Base-by-base conservation (phyloP, 2,113 vertebrate species). In the Pelobates fuscus region DNA sequence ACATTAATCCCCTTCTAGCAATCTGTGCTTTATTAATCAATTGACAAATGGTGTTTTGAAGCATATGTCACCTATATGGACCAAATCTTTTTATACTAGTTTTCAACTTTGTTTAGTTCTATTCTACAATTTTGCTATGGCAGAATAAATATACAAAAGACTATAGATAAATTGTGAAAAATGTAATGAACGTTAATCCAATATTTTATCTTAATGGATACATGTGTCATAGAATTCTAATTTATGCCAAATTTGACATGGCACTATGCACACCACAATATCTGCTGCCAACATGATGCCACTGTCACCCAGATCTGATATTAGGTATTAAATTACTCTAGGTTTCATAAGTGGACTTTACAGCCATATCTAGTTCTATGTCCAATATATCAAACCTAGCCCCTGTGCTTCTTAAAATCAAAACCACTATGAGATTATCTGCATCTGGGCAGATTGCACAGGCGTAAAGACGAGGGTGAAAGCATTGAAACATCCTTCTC, bases 1-100 rank as follows among this genome's bases (percentile, higher is more conserved):
- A 24, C 15, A 27, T 44, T 46, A 67, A 75, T 59, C 54, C 64
- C 26, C 63, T 63, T 57, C 49, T 29, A 23, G 54, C 54, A 67
- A 59, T 23, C 26, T 59, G 25, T 30, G 26, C 37, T 67, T 68
- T 68, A 68, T 68, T 67, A 77, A 77, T 77, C 64, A 77, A 52
- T 67, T 61, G 64, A 37, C 18, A 44, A 52, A 68, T 61, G 44
- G 21, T n/a, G 73, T 12, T 60, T 60, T 77, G 46, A 67, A 59
- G 58, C 37, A 27, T 69, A 58, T 57, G 52, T 69, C 52, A 69
- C 67, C 52, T 17, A 41, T 69, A 41, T 20, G 24, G 52, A 60
- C 17, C 21, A 8, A 69, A 57, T 55, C 21, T 12, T 41, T 21
- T 8, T 14, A 8, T 24, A 7, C 12, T 17, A n/a, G 26, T 41